phyloP scores from a whole-genome alignment of 2,113 vertebrate species.

The Neolamprologus sp. region DNA sequence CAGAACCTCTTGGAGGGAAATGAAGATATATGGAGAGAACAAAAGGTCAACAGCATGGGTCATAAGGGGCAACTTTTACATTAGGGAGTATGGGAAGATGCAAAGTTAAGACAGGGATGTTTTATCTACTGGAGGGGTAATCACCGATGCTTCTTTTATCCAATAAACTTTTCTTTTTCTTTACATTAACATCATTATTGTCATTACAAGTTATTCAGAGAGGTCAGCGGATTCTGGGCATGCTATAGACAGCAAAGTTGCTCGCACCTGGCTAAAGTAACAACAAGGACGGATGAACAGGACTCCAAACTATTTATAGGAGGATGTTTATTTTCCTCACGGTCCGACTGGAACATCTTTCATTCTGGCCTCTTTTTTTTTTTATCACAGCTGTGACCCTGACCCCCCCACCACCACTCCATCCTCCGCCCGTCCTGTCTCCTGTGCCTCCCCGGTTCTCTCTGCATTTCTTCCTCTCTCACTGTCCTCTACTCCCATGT shows the following conservation, averaged over 20 bases:
- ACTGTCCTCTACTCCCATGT: not conserved
- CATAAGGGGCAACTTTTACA: constrained; percentile 38
- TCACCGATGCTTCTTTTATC: constrained; percentile 9
- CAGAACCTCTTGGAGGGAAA: constrained; percentile 31
- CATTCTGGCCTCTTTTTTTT: constrained; percentile 52
- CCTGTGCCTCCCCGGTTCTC: constrained; percentile 28
- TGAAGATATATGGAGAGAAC: constrained; percentile 24
- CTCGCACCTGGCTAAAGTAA: constrained; percentile 43
- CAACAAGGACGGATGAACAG: constrained; percentile 9
- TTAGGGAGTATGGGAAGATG: constrained; percentile 14
- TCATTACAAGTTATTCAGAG: not conserved
- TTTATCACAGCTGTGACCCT: constrained; percentile 58
- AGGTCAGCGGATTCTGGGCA: not conserved
- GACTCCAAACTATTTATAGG: constrained; percentile 52
- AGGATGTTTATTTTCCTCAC: constrained; percentile 50
- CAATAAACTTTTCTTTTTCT: not conserved
- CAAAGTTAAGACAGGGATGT: constrained; percentile 22
- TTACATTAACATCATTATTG: not conserved
- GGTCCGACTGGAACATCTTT: constrained; percentile 46
- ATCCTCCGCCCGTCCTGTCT: constrained; percentile 1
- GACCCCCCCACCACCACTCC: not conserved
- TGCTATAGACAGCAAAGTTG: not conserved
- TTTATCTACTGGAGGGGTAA: constrained; percentile 45
- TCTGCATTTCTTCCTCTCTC: constrained; percentile 4
- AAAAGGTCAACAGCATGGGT: not conserved